Conservation (phyloP, 1,140 invertebrate species). For the Holotrichia oblita region DNA sequence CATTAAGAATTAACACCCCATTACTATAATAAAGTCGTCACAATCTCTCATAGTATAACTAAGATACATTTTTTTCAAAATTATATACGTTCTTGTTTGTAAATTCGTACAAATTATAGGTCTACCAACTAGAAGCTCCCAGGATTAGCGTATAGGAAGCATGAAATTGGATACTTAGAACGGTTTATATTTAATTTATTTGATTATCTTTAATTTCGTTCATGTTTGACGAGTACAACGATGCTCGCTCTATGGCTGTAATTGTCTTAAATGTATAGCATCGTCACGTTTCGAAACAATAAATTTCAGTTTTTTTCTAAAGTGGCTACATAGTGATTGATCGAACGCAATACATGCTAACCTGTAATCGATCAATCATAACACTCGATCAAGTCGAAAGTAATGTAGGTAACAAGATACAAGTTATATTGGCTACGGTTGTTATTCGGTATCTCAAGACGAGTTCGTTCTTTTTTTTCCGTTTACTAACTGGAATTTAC, state of each 20-base stretch:
- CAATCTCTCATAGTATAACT: not conserved
- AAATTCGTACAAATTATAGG: not conserved
- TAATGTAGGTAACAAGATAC: slow-evolving; percentile 7
- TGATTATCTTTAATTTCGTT: too few species aligned
- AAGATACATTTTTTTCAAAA: not conserved
- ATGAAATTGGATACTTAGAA: not conserved
- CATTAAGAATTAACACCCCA: not conserved
- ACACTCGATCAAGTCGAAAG: slow-evolving; percentile 16
- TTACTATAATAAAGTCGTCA: not conserved
- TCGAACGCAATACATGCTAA: not conserved
- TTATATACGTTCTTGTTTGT: not conserved
- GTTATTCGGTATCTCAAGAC: slow-evolving; percentile 3
- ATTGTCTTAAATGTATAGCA: not conserved
- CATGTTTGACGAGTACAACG: not conserved
- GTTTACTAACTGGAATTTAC: not conserved
- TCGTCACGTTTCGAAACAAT: not conserved
- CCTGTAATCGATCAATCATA: slow-evolving; percentile 13
- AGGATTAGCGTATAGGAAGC: not conserved
- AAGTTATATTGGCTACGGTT: not conserved
- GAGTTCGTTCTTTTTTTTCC: not conserved
- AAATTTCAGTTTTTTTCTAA: not conserved
- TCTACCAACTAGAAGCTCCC: not conserved
- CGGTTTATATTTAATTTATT: not conserved
- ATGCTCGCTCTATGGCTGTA: not conserved
- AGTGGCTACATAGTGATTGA: not conserved